Base-by-base conservation (phyloP, 2,888 invertebrate species). In the Hirtodrosophila alboralis region DNA sequence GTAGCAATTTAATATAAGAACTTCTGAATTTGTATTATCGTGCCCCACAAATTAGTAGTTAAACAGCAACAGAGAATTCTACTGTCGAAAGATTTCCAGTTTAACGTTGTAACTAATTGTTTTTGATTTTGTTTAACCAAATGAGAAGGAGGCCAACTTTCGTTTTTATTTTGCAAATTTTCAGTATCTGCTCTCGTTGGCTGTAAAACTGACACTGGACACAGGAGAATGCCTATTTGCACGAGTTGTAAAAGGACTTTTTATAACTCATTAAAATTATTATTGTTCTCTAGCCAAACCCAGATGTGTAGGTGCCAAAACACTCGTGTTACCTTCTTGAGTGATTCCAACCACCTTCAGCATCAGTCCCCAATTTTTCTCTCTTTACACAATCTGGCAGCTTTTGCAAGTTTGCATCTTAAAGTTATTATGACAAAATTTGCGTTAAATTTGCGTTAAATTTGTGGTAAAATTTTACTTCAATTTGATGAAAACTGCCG, bases 181-280 rank as follows among this genome's bases (percentile, higher is more conserved):
- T 6, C 7, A 43, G 40, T n/a, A 16, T 16, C 51, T 27, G 48
- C 30, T 8, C 37, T 30, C 37, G 30, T 13, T 33, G 45, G 49
- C 49, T 37, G 47, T 67, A 52, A 63, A 56, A 49, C 9, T 36
- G 23, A 9, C 16, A 16, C 34, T 13, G 33, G 26, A 28, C 48
- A 14, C 31, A 23, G 8, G 14, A 8, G 5, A 36, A 34, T 57
- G 34, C 36, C 38, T 56, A 28, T 56, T 68, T 44, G 45, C 54
- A 43, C 41, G 31, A 47, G 36, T 28, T 57, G 61, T 52, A 54
- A 58, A 66, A 67, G 10, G 28, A 65, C 72, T 53, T 62, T 86
- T 80, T 76, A 80, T 65, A 59, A 64, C 86, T 80, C 84, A 80
- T 84, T 74, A 74, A 74, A 76, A 76, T 74, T 61, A 66, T 86